Evolutionary conservation across 2,113 vertebrate genomes (phyloP), one percentile per base, ranked within the genome.

Genomic region (Nothocercus julius): DNA sequence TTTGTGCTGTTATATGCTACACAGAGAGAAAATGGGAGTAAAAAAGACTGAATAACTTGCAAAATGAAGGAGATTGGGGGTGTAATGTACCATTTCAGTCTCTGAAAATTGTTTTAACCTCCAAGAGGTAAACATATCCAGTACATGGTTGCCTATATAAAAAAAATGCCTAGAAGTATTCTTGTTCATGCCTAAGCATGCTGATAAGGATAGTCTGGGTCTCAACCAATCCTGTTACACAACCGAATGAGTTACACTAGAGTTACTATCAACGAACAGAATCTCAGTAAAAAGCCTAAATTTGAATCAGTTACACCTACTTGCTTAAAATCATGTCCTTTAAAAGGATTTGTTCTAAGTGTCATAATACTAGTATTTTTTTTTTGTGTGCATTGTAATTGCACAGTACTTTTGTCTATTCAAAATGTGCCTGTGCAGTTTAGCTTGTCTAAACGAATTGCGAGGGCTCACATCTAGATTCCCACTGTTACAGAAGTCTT

Each of bases 221-320:
- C 15, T 81, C 72, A 59, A 27, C 18, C 6, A 58, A 3, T 40
- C 19, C 28, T 84, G 45, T 6, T 45, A 44, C 64, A 67, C 83
- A 74, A 11, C 9, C 8, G 15, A 15, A 5, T 67, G 20, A 22
- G 13, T 44, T 89, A 62, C 36, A 74, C 13, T 44, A 53, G 22
- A 82, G 36, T 22, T 63, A 30, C 18, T 24, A 19, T 2, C 27
- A 59, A 49, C 70, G 27, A 45, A 32, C 25, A 66, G 21, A 80
- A 47, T 45, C 16, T 62, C 21, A 36, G 7, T 62, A 13, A 84
- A 67, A 11, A 25, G 20, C 11, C 36, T n/a, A 17, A 3, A 19
- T 78, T 34, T 0, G 0, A 42, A 19, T 61, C 21, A 47, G 15
- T 1, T 19, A 14, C n/a, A 25, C 7, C 64, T n/a, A 49, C 4